A percentile compares a stretch with the other conserved stretches of the same genome.
phyloP scores from a whole-genome alignment of 2,113 vertebrate genomes.

The Corynorhinus townsendii region DNA sequence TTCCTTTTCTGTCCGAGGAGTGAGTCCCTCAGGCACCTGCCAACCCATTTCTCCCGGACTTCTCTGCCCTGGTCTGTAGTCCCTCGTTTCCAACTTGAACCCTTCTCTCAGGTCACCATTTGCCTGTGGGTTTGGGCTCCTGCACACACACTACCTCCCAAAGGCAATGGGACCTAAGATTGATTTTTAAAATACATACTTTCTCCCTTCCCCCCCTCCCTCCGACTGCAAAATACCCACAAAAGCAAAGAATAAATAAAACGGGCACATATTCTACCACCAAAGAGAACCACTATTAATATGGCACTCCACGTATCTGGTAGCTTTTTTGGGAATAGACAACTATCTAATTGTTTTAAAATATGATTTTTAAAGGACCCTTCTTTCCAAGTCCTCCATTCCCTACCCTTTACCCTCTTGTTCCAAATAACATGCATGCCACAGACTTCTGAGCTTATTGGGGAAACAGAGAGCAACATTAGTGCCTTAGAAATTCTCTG shows the following conservation, averaged over 20 bases:
- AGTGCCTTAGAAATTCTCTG: slow-evolving; percentile 15
- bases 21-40: not conserved
- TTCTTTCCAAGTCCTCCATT: not conserved
- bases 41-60: not conserved
- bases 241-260: not conserved
- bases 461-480: not conserved
- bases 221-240: not conserved
- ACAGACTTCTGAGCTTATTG: slow-evolving; percentile 6
- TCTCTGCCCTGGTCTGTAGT: not conserved
- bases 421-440: not conserved
- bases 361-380: not conserved
- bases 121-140: not conserved
- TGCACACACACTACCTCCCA: not conserved
- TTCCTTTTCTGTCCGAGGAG: not conserved
- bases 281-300: not conserved
- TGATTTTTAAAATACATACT: not conserved
- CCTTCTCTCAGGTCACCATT: not conserved
- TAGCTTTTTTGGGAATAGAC: not conserved
- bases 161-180: not conserved
- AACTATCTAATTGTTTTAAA: slow-evolving; percentile 1
- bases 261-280: not conserved
- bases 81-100: too few relatives aligned
- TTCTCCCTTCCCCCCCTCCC: not conserved
- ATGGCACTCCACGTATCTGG: not conserved
- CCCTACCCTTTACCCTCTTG: not conserved